Base-by-base conservation (phyloP, 2,797 vertebrate genomes). In the Clarias fuscus region DNA sequence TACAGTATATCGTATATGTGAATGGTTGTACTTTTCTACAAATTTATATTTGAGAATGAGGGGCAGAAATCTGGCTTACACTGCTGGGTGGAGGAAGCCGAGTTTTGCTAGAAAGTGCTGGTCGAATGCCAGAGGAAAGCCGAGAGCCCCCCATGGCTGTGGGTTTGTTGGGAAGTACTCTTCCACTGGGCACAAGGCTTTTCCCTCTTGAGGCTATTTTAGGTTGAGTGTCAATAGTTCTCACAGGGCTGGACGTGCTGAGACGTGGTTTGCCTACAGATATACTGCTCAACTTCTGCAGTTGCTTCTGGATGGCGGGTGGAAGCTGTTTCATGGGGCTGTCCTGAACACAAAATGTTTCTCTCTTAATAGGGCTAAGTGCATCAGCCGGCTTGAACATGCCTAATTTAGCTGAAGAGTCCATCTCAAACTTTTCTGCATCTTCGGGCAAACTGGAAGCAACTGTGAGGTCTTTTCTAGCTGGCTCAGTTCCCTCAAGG, bases 331-430 rank as follows among this genome's bases (percentile, higher is more conserved):
- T 96, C 70, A 94, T 88, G 11, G 96, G 96, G 88, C 95, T 96
- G 10, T 96, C 96, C 88, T 92, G 89, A 67, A 99, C 94, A 53
- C 93, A 96, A 92, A 96, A 99, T 0, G 98, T 99, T 90, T 98
- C 96, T 53, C 97, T 94, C 88, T 97, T 99, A 79, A 95, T 90
- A 7, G 97, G 96, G 83, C 94, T 97, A 84, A 93, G 92, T 4
- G 76, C 83, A 7, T 81, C 59, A 20, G 87, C 82, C 13, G 93
- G 89, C 7, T 91, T 93, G 33, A 98, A 90, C 73, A 96, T 84
- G 48, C 88, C 91, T 79, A 97, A 5, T 91, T 98, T 98, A 68
- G 92, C 90, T 5, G 91, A 82, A 0, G 93, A 68, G 18, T 96
- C 96, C 83, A 95, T 93, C 22, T 96, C 89, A 87, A 99, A 99